A percentile compares a stretch with the other conserved stretches of the same genome.
These are phyloP conservation scores for Sardina pilchardus DNA, from an alignment of 2,113 vertebrate species.

Conservation along the genomic window DNA sequence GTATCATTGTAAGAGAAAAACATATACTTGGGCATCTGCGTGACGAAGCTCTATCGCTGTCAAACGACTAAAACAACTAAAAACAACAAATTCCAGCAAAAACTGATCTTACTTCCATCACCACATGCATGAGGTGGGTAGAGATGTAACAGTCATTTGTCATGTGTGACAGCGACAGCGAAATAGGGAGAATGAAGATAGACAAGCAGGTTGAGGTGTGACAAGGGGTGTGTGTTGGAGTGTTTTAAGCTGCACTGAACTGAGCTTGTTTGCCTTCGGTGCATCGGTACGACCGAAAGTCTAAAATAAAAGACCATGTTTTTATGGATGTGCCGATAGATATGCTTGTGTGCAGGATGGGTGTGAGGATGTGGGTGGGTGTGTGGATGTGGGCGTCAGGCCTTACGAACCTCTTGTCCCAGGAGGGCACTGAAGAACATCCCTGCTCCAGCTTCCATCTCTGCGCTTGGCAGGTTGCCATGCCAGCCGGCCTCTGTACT, in stretches of 20 bases:
- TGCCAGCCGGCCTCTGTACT: neutral
- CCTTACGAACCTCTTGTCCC: neutral
- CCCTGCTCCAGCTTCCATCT: neutral
- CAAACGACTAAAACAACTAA: neutral
- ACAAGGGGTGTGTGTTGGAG: neutral
- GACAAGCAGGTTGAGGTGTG: neutral
- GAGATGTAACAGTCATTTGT: neutral
- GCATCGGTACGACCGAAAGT: too few relatives aligned
- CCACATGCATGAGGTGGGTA: neutral
- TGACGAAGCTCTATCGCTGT: neutral
- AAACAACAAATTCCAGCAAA: neutral
- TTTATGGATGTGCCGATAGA: too few relatives aligned
- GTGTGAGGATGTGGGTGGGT: neutral
- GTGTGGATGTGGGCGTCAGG: neutral
- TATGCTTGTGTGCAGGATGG: neutral
- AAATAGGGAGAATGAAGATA: neutral
- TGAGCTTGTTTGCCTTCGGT: too few relatives aligned
- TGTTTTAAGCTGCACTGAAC: neutral
- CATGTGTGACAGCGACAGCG: neutral
- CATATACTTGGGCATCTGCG: neutral
- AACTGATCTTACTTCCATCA: neutral
- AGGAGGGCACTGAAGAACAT: constrained; percentile 2
- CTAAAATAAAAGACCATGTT: too few relatives aligned
- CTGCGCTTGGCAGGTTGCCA: constrained; percentile 14
- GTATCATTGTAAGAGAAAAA: neutral